These are phyloP conservation scores for Arge pagana DNA, from an alignment of 2,888 invertebrate genomes.

Conservation along the genomic window DNA sequence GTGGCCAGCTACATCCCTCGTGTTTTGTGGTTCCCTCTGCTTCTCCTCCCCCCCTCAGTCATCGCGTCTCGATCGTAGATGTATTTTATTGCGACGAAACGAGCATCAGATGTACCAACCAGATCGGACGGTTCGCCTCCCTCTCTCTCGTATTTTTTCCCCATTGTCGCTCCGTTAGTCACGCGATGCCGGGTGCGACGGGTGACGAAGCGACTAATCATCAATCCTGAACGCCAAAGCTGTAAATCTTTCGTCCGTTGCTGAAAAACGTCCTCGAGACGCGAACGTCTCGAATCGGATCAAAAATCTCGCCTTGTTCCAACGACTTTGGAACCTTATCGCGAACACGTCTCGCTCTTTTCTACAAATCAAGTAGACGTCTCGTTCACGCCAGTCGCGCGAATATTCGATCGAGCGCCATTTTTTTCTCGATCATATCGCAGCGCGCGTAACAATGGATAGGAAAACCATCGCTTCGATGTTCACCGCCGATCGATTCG, in stretches of 20 bases:
- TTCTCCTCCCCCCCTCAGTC: slow-evolving; percentile 20
- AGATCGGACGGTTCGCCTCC: slow-evolving; percentile 22
- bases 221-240: slow-evolving; percentile 39
- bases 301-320: background rate
- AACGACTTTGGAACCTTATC: too few species aligned
- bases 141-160: slow-evolving; percentile 26
- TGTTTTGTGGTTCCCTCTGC: slow-evolving; percentile 23
- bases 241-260: slow-evolving; percentile 37
- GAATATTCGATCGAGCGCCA: too few species aligned
- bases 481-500: too few species aligned
- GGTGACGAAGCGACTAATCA: slow-evolving; percentile 45
- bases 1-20: slow-evolving; percentile 13
- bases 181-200: slow-evolving; percentile 38
- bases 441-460: too few species aligned
- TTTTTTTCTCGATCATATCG: too few species aligned
- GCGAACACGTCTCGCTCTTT: too few species aligned
- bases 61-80: slow-evolving; percentile 13
- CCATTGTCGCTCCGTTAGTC: slow-evolving; percentile 43
- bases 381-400: too few species aligned
- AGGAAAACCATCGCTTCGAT: too few species aligned
- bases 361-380: too few species aligned
- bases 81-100: slow-evolving; percentile 32
- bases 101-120: slow-evolving; percentile 17
- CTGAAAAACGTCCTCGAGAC: too few species aligned
- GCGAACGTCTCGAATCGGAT: too few species aligned